phyloP scores from a whole-genome alignment of 2,113 vertebrate genomes.

The Chionomys nivalis region DNA sequence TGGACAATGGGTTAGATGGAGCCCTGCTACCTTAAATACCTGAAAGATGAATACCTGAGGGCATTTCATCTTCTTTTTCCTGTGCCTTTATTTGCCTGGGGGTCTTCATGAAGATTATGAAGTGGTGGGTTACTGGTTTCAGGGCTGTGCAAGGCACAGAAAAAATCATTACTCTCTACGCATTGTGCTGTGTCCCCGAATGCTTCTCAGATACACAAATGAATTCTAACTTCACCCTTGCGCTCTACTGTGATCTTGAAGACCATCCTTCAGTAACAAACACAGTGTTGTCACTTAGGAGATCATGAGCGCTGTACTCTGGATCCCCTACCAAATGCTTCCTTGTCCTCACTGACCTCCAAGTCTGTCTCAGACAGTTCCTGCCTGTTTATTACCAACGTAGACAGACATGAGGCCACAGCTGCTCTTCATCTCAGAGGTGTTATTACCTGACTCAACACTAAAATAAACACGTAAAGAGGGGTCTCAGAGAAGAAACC shows the following conservation, averaged over 20 bases:
- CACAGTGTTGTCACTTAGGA: background rate
- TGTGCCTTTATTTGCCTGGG: conserved; percentile 92
- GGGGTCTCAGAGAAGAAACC: background rate
- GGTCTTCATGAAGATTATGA: conserved; percentile 88
- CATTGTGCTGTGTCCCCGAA: conserved; percentile 90
- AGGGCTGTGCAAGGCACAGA: conserved; percentile 87
- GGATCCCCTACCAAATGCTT: background rate
- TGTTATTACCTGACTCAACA: background rate
- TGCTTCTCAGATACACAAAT: conserved; percentile 85
- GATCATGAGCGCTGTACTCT: background rate
- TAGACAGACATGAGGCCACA: background rate
- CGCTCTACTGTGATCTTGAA: background rate
- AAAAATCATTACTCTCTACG: conserved; percentile 87
- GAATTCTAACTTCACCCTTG: background rate
- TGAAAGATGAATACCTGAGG: conserved; percentile 94
- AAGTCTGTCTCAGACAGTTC: background rate
- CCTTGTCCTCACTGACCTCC: background rate
- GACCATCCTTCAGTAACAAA: background rate
- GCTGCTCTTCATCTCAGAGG: background rate
- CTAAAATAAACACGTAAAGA: background rate
- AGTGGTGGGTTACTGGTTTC: conserved; percentile 90
- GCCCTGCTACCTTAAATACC: conserved; percentile 87
- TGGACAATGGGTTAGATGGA: background rate
- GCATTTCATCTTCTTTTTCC: conserved; percentile 94
- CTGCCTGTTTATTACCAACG: background rate